Conservation (phyloP, 1,140 invertebrate species). For the Trichonephila clavipes region DNA sequence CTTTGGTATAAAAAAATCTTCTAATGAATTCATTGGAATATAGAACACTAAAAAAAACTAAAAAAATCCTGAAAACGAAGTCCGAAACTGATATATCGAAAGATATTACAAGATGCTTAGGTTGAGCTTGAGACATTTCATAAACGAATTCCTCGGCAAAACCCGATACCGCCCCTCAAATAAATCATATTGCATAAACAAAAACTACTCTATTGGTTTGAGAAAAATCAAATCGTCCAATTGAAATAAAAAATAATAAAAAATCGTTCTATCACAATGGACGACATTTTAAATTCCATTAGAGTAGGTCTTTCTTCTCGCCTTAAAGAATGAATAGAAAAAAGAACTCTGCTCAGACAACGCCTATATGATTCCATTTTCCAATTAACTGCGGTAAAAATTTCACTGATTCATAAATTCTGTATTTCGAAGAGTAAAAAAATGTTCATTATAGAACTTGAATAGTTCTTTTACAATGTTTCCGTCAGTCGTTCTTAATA, state of each 20-base stretch:
- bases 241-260: constrained; percentile 12
- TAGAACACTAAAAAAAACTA: too few relatives aligned
- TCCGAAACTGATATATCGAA: too few relatives aligned
- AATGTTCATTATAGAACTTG: constrained; percentile 45
- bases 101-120: too few relatives aligned
- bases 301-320: constrained; percentile 11
- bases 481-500: constrained; percentile 21
- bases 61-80: too few relatives aligned
- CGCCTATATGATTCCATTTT: constrained; percentile 57
- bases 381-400: constrained; percentile 58
- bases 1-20: too few relatives aligned
- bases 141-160: not conserved
- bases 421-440: not conserved
- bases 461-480: constrained; percentile 38
- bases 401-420: constrained; percentile 51
- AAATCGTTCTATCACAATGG: constrained; percentile 39
- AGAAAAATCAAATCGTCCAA: constrained; percentile 31
- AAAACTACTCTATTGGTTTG: constrained; percentile 34
- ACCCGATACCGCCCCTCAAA: constrained; percentile 30
- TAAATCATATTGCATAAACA: constrained; percentile 36
- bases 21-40: too few relatives aligned
- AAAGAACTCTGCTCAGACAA: not conserved
- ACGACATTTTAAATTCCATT: constrained; percentile 47
- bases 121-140: too few relatives aligned
- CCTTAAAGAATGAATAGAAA: not conserved